Base-by-base conservation (phyloP, 35 echinoderm and acorn worm species). In the Apostichopus parvimensis region DNA sequence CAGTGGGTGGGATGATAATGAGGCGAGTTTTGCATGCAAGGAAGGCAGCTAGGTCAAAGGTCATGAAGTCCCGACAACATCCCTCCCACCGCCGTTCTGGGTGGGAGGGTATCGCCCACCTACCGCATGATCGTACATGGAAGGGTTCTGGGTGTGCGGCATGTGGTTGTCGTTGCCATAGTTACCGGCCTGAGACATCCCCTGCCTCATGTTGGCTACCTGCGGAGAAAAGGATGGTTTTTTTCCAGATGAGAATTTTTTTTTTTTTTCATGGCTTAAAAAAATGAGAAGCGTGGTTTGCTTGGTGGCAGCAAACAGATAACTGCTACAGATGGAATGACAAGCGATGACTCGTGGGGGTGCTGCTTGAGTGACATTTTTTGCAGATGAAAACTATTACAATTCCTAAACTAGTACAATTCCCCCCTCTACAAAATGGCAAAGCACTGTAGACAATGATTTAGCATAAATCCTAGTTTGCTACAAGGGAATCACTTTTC, bases 201-300 rank as follows among this genome's bases (percentile, higher is more conserved):
- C 97, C 84, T 98, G 97, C 91, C 97, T 90, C 77, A 98, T 93
- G 59, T 93, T 92, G 68, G 95, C 92, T 54, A 98, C 97, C 97
- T 98, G 83, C n/a, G 23, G 56, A 60, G 17, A 90, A 79, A 79
- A 79, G 71, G 53, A 75, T 45, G 34, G 34, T 2, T 45, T 45
- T 58, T 22, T 73, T 68, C 22, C 75, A 52, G 8, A 53, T 82
- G 71, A 65, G 57, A 54, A 92, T 58, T 13, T 45, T 52, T 54
- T 45, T 52, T 54, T 45, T 45, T 45, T 45, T 45, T 45, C 34
- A 45, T 45, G 34, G 34, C 34, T 45, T 45, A 45, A 45, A 45
- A 45, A 14, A 84, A 14, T 71, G 23, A 82, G 56, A 64, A 82
- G 57, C 61, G 23, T n/a, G 81, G 60, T 4, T 68, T 23, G 18